Evolutionary conservation across 2,888 invertebrate species (phyloP), one percentile per base, ranked within the genome.

Genomic region (Epinotia bilunana): DNA sequence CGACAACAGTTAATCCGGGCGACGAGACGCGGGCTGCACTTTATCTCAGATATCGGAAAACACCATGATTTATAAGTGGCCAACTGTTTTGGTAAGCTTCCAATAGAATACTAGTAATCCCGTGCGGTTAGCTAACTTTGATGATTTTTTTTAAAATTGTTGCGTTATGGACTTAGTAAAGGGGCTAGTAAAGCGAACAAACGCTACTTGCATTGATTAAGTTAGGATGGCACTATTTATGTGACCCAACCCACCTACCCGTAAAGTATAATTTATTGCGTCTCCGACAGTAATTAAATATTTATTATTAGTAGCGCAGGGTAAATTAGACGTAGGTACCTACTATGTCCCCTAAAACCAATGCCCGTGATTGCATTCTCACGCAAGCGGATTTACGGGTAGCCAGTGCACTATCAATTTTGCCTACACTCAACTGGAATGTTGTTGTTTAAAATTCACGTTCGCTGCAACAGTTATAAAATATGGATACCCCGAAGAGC

Each of bases 1-100:
- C 85, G 86, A 85, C 87, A 82, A 81, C 82, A 77, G 84, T 87
- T 75, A 89, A 88, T 86, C 85, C 83, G 67, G 65, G 33, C 77
- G 79, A 81, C 80, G 79, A 79, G 39, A 39, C 39, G 78, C 77
- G 78, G 72, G 46, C 64, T 69, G 78, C 80, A 61, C 79, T 83
- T 79, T 79, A 80, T 82, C 80, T 81, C 77, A 74, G 74, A 79
- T 77, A 72, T 73, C 73, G 55, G 71, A 43, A 67, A 61, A 33
- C 60, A 58, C 61, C 53, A 63, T 72, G 62, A 72, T 62, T 71
- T 71, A 62, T 71, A 62, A 71, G 69, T 69, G 69, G 58, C 58
- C 69, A 60, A 69, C 58, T 58, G 58, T 69, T 69, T 69, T 69
- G 69, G 69, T 69, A 69, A 58, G 58, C 58, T 69, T 69, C 69